Percentiles rank a stretch among this genome's conserved stretches.
Evolutionary conservation across 2,113 vertebrate genomes (phyloP).

Genomic region (Saimiri boliviensis): DNA sequence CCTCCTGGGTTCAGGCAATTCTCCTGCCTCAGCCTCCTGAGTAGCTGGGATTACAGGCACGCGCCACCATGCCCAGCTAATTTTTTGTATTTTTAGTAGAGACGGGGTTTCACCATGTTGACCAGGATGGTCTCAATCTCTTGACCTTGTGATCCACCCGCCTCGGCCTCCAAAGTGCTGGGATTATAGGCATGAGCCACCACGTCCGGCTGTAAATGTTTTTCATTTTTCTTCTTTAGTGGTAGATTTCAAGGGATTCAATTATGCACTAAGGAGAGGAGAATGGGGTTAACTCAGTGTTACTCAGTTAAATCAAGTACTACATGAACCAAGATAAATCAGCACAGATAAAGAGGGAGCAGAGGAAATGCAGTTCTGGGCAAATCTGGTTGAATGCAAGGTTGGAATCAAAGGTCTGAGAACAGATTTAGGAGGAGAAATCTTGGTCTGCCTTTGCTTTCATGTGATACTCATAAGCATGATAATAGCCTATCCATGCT

Average conservation of each 20-base stretch:
- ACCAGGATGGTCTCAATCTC: no score
- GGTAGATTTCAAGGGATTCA: constrained; percentile 45
- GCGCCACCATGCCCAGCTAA: no score
- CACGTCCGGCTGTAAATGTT: no score
- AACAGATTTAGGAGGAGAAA: not conserved
- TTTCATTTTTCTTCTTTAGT: constrained; percentile 38
- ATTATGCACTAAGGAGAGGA: not conserved
- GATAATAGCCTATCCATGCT: not conserved
- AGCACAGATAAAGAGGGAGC: not conserved
- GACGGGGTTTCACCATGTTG: no score
- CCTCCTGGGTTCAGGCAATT: no score
- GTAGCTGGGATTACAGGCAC: no score
- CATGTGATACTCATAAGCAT: not conserved
- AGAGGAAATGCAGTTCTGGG: not conserved
- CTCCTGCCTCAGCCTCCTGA: no score
- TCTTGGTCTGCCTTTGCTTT: not conserved
- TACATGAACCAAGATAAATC: not conserved
- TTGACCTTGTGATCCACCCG: no score
- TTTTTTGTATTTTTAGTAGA: no score
- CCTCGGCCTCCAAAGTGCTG: no score
- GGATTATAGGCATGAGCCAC: no score
- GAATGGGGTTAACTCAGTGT: not conserved
- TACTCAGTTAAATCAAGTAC: not conserved
- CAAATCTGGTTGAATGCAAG: not conserved
- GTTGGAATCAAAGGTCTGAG: not conserved